Percentiles rank a stretch among this genome's conserved stretches.
phyloP scores from a whole-genome alignment of 2,888 invertebrate species.

The Acrobasis consociella region DNA sequence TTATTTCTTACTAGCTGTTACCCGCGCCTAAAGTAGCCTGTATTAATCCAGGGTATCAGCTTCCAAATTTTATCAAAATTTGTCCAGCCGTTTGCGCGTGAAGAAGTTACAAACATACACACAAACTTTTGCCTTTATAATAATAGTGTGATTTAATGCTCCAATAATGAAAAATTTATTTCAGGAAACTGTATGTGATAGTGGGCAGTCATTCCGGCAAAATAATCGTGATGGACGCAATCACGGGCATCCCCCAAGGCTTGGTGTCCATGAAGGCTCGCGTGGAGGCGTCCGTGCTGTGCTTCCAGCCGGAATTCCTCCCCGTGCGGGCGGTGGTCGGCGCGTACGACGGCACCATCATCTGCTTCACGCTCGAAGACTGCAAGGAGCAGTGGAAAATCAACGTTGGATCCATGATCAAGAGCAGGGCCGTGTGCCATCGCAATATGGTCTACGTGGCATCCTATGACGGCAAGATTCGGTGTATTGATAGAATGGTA shows the following conservation, averaged over 20 bases:
- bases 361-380: slow-evolving; percentile 82
- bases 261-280: slow-evolving; percentile 83
- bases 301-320: slow-evolving; percentile 48
- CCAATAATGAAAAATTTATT: slow-evolving; percentile 37
- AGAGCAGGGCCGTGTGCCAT: slow-evolving; percentile 77
- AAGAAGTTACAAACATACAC: no score
- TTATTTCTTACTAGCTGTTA: no score
- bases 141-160: no score
- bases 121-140: no score
- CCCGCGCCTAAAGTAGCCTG: no score
- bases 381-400: slow-evolving; percentile 84
- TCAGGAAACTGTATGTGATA: slow-evolving; percentile 63
- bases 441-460: slow-evolving; percentile 83
- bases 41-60: no score
- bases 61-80: no score
- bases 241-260: slow-evolving; percentile 77
- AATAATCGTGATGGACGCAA: slow-evolving; percentile 83
- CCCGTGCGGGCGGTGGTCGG: slow-evolving; percentile 85
- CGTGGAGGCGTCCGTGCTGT: slow-evolving; percentile 86
- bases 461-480: slow-evolving; percentile 87
- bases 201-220: slow-evolving; percentile 87
- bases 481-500: slow-evolving; percentile 83
- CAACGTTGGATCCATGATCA: slow-evolving; percentile 84
- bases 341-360: slow-evolving; percentile 88
- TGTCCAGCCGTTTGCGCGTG: no score